These are phyloP conservation scores for Nomia melanderi DNA, from an alignment of 1,140 invertebrate species.

Conservation along the genomic window DNA sequence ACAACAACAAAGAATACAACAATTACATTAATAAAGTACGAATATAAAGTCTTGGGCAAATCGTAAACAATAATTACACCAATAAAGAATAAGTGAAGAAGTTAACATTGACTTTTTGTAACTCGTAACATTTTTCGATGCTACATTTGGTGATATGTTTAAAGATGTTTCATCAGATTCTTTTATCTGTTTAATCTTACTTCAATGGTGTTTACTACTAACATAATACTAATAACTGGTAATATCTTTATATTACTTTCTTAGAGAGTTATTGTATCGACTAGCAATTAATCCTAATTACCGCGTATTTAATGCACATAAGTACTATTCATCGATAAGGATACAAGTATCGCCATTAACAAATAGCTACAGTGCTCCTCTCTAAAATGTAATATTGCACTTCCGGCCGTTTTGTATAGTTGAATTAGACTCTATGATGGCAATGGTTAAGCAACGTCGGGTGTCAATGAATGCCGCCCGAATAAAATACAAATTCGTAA, in stretches of 20 bases:
- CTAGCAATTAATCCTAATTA: constrained; percentile 37
- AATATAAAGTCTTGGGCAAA: constrained; percentile 46
- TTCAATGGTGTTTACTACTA: too few relatives aligned
- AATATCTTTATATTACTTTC: background rate
- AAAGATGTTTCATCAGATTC: background rate
- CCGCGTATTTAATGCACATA: background rate
- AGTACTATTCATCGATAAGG: background rate
- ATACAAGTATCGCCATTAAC: background rate
- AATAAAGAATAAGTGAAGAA: constrained; percentile 57
- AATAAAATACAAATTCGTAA: background rate
- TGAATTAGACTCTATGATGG: constrained; percentile 41
- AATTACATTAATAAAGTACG: constrained; percentile 16
- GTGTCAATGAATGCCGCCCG: background rate
- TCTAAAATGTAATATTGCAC: constrained; percentile 69
- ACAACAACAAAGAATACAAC: constrained; percentile 16
- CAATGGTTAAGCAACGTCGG: constrained; percentile 3
- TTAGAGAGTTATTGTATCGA: constrained; percentile 11
- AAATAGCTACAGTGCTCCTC: background rate
- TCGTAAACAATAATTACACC: constrained; percentile 13
- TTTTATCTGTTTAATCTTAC: background rate
- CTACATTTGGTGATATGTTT: background rate
- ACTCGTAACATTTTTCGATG: background rate
- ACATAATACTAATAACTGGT: background rate
- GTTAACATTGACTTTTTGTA: constrained; percentile 56
- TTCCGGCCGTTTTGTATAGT: constrained; percentile 59